Conservation (phyloP, 2,797 vertebrate genomes). For the Pseudochromis fuscus region DNA sequence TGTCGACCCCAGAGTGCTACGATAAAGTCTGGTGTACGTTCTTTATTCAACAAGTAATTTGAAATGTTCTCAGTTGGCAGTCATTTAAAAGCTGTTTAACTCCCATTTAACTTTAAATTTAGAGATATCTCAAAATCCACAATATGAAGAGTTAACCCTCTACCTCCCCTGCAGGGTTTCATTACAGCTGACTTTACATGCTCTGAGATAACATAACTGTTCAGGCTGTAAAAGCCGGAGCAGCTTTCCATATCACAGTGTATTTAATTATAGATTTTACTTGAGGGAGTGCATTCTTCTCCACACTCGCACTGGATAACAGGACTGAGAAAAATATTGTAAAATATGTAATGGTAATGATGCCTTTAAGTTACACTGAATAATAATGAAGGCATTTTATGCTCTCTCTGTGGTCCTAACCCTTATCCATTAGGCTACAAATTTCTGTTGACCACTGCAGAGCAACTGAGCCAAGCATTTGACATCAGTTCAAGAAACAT, state of each 20-base stretch:
- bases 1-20: too few species aligned
- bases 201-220: slow-evolving; percentile 26
- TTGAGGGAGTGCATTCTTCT: slow-evolving; percentile 25
- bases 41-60: slow-evolving; percentile 3
- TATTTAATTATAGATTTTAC: slow-evolving; percentile 51
- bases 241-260: slow-evolving; percentile 30
- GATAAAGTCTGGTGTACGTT: too few species aligned
- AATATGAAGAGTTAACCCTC: neutral
- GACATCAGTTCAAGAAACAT: slow-evolving; percentile 11
- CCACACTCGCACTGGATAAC: slow-evolving; percentile 19
- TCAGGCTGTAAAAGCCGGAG: slow-evolving; percentile 10
- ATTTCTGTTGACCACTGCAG: slow-evolving; percentile 5
- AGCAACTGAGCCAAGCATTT: slow-evolving; percentile 20
- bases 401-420: slow-evolving; percentile 3
- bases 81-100: slow-evolving; percentile 18
- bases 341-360: slow-evolving; percentile 41
- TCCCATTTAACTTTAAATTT: slow-evolving; percentile 1
- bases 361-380: slow-evolving; percentile 23
- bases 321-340: slow-evolving; percentile 35
- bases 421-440: slow-evolving; percentile 10
- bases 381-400: slow-evolving; percentile 31
- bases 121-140: slow-evolving; percentile 5
- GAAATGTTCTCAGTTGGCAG: neutral
- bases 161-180: slow-evolving; percentile 23
- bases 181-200: slow-evolving; percentile 20